Percentiles rank a stretch among this genome's conserved stretches.
phyloP scores from a whole-genome alignment of 2,113 vertebrate genomes.

The Channa maculata region DNA sequence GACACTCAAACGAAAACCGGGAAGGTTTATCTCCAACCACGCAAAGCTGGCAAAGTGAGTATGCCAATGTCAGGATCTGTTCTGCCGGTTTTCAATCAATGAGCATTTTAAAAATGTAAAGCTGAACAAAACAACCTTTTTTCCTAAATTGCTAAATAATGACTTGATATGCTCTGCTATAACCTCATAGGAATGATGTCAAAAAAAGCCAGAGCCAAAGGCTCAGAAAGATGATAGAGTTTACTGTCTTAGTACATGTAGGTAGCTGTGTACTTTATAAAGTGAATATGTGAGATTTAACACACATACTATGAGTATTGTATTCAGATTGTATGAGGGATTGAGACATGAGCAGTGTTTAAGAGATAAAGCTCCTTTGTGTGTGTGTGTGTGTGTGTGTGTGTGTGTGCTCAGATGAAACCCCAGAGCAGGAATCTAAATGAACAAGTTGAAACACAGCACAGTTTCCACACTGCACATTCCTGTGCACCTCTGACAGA shows the following conservation, averaged over 20 bases:
- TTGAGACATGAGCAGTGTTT: background rate
- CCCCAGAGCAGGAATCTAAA: slow-evolving; percentile 21
- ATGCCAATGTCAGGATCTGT: background rate
- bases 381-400: background rate
- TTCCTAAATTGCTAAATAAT: too few relatives aligned
- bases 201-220: too few relatives aligned
- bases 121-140: too few relatives aligned
- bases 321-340: background rate
- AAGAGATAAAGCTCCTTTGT: background rate
- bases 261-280: background rate
- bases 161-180: too few relatives aligned
- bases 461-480: slow-evolving; percentile 37
- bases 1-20: slow-evolving; percentile 74
- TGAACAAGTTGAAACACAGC: slow-evolving; percentile 68
- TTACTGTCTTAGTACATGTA: too few relatives aligned
- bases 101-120: background rate
- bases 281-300: background rate
- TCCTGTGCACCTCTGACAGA: slow-evolving; percentile 43
- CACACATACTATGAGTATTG: background rate
- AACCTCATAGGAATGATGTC: background rate
- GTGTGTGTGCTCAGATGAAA: background rate
- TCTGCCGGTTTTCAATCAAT: background rate
- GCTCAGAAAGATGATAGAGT: too few relatives aligned
- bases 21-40: slow-evolving; percentile 75
- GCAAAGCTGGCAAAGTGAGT: slow-evolving; percentile 79